Percentiles rank a stretch among this genome's conserved stretches.
phyloP scores from a whole-genome alignment of 2,888 invertebrate species.

The Scotopteryx bipunctaria region DNA sequence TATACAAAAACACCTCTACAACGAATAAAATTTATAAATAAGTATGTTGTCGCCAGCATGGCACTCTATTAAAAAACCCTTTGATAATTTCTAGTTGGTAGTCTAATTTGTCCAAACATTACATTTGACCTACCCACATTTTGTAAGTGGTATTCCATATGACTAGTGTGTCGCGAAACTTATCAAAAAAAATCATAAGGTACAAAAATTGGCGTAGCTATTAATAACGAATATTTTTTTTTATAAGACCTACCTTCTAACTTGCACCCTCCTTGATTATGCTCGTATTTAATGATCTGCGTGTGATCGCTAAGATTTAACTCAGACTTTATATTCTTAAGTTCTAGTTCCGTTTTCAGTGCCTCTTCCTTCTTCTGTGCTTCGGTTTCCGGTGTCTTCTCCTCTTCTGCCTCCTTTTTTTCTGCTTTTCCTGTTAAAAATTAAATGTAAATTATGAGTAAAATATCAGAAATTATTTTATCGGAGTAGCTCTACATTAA shows the following conservation, averaged over 20 bases:
- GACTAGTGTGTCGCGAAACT: too few species aligned
- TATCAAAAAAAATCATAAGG: background rate
- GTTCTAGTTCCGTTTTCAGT: slow-evolving; percentile 66
- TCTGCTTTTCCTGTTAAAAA: slow-evolving; percentile 47
- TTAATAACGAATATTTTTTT: background rate
- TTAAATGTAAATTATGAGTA: background rate
- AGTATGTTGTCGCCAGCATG: too few species aligned
- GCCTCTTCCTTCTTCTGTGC: slow-evolving; percentile 66
- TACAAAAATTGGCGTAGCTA: background rate
- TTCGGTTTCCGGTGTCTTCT: slow-evolving; percentile 51
- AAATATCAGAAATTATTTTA: too few species aligned
- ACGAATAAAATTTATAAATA: background rate
- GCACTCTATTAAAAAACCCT: too few species aligned
- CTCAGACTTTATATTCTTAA: slow-evolving; percentile 77
- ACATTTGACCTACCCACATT: too few species aligned
- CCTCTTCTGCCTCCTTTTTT: slow-evolving; percentile 50
- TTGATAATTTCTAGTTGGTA: background rate
- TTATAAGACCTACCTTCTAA: slow-evolving; percentile 63
- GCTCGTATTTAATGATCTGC: slow-evolving; percentile 80
- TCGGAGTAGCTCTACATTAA: too few species aligned
- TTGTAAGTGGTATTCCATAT: too few species aligned
- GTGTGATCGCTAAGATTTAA: slow-evolving; percentile 77
- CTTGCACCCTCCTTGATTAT: slow-evolving; percentile 74
- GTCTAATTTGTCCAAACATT: too few species aligned
- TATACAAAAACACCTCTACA: too few species aligned